Percentiles rank a stretch among this genome's conserved stretches.
Evolutionary conservation across 2,797 vertebrate species (phyloP).

Genomic region (Dryobates pubescens): DNA sequence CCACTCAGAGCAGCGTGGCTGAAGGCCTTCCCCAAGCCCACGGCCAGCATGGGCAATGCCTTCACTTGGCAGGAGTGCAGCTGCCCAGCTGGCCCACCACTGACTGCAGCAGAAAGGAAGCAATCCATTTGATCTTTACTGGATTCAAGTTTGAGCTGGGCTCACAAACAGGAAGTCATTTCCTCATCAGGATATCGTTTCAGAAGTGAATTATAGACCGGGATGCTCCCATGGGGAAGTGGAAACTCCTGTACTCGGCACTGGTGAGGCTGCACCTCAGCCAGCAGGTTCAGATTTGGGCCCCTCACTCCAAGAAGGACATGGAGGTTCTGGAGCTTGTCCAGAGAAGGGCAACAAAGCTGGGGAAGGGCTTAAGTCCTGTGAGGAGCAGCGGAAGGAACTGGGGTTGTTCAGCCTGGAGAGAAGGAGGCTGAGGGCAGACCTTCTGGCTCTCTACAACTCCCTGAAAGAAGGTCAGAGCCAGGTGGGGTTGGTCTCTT

Average conservation of each 20-base stretch:
- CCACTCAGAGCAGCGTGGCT: neutral
- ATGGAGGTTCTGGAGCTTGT: neutral
- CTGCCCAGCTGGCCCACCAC: neutral
- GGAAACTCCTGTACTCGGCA: neutral
- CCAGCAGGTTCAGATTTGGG: neutral
- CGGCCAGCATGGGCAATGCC: fast-evolving
- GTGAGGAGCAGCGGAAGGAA: no score
- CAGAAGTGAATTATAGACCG: neutral
- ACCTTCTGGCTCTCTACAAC: no score
- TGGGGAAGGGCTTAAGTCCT: no score
- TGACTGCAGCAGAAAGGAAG: neutral
- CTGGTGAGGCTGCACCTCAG: neutral
- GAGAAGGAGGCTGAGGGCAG: no score
- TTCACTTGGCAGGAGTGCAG: neutral
- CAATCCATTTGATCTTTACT: neutral
- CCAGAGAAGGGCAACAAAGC: no score
- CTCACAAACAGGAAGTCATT: neutral
- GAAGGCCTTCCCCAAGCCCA: neutral
- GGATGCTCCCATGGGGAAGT: neutral
- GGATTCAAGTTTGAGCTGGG: neutral
- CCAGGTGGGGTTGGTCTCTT: neutral
- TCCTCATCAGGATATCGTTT: neutral
- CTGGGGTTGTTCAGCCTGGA: no score
- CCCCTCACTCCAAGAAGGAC: neutral
- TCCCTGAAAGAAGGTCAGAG: no score